These are phyloP conservation scores for Ectobius pallidus DNA, from an alignment of 2,888 invertebrate genomes.

Conservation along the genomic window DNA sequence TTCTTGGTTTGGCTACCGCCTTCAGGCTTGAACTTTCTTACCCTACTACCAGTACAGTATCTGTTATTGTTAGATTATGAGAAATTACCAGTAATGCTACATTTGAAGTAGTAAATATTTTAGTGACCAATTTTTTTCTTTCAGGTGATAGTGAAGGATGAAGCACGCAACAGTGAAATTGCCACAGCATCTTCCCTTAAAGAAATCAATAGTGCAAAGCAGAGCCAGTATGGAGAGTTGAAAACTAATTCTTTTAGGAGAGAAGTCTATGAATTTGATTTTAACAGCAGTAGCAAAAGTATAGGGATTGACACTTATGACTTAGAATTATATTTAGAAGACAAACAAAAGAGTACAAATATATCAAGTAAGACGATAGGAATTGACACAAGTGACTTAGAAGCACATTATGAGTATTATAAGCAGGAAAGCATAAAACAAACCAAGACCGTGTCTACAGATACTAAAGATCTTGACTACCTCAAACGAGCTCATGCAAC, in stretches of 20 bases:
- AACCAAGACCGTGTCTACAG: conserved; percentile 33
- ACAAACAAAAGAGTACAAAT: not conserved
- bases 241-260: no score
- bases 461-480: conserved; percentile 35
- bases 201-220: no score
- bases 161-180: not conserved
- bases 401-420: conserved; percentile 39
- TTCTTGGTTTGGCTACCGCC: no score
- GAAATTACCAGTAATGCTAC: no score
- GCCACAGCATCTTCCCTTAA: not conserved
- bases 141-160: conserved; percentile 2
- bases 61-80: no score
- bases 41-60: no score
- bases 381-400: conserved; percentile 38
- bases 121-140: not conserved
- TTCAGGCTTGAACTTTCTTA: no score
- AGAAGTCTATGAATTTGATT: not conserved
- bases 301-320: conserved; percentile 29
- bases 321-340: conserved; percentile 10
- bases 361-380: conserved; percentile 5
- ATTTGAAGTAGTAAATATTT: no score
- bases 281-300: not conserved
- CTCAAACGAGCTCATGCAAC: conserved; percentile 3
- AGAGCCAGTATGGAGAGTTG: no score
- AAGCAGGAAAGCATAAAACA: conserved; percentile 23